A percentile compares a stretch with the other conserved stretches of the same genome.
Evolutionary conservation across 2,888 invertebrate genomes (phyloP).

Genomic region (Onchidella celtica): DNA sequence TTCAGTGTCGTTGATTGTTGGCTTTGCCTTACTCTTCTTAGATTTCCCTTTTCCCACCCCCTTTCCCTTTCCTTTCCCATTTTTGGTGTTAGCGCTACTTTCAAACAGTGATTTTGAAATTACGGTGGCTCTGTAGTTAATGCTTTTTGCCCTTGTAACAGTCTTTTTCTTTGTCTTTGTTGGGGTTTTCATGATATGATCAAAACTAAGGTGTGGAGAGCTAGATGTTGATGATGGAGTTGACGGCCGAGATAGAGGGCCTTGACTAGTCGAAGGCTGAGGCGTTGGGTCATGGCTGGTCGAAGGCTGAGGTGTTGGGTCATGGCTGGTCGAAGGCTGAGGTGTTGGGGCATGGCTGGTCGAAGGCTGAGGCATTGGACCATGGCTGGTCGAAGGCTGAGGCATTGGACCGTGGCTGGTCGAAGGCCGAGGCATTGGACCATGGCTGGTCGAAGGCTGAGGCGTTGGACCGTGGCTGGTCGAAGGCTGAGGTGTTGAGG

Average conservation of each 20-base stretch:
- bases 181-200: not conserved
- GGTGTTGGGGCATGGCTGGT: not conserved
- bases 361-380: no score
- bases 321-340: not conserved
- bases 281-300: no score
- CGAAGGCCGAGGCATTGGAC: not conserved
- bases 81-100: not conserved
- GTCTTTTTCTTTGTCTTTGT: not conserved
- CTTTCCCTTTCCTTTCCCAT: not conserved
- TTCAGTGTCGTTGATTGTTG: not conserved
- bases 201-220: not conserved
- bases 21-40: not conserved
- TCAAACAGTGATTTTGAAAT: not conserved
- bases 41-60: not conserved
- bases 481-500: no score
- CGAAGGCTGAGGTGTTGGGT: not conserved
- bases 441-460: not conserved
- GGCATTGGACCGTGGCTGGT: no score
- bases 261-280: no score
- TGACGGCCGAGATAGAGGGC: not conserved
- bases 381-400: no score
- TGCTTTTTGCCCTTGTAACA: not conserved
- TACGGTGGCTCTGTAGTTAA: not conserved
- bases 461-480: not conserved
- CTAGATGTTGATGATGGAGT: not conserved